phyloP scores from a whole-genome alignment of 2,888 invertebrate genomes.

The Lepidochrysops patricia region DNA sequence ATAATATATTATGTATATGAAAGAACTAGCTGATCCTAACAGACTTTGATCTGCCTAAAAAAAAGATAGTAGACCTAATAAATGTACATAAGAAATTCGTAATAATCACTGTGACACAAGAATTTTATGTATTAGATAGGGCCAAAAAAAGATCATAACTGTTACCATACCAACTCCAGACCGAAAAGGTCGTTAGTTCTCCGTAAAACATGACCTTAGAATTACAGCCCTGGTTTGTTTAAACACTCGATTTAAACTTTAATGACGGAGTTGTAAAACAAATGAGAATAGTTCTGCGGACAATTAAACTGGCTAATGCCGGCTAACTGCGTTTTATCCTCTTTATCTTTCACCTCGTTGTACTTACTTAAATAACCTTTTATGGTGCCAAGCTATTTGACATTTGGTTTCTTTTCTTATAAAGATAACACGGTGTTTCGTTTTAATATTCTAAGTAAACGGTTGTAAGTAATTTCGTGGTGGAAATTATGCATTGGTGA shows the following conservation, averaged over 20 bases:
- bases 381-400: constrained; percentile 5
- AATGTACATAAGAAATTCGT: too few relatives aligned
- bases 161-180: neutral
- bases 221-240: constrained; percentile 5
- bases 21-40: too few relatives aligned
- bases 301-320: constrained; percentile 16
- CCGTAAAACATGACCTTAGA: constrained; percentile 8
- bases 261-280: constrained; percentile 22
- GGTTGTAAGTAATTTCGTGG: too few relatives aligned
- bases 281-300: constrained; percentile 22
- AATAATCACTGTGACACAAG: too few relatives aligned
- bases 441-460: neutral
- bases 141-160: neutral
- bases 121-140: too few relatives aligned
- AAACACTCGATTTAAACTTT: constrained; percentile 15
- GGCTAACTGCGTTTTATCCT: constrained; percentile 14
- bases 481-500: too few relatives aligned
- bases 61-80: too few relatives aligned
- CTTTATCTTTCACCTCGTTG: constrained; percentile 17
- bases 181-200: neutral
- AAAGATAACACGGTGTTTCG: neutral
- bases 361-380: constrained; percentile 12
- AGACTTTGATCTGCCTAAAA: too few relatives aligned
- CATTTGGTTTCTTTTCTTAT: neutral
- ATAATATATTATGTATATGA: too few relatives aligned